phyloP scores from a whole-genome alignment of 2,113 vertebrate genomes.

The Lynx canadensis region DNA sequence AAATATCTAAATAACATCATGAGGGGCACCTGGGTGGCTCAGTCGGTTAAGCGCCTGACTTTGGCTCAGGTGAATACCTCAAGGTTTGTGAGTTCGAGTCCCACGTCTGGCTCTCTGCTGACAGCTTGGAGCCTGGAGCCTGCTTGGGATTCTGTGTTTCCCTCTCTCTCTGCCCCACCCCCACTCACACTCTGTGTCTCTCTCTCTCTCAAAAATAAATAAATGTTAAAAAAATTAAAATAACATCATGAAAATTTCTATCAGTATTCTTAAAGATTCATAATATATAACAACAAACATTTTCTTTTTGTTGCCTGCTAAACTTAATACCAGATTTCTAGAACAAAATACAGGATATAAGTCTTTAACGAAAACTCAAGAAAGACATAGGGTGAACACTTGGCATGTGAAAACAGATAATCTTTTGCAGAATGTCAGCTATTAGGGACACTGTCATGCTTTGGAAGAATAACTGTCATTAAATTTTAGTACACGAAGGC shows the following conservation, averaged over 20 bases:
- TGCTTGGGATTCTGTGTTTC: no score
- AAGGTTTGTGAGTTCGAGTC: no score
- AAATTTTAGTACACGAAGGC: slow-evolving; percentile 5
- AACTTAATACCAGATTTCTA: slow-evolving; percentile 17
- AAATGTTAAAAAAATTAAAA: not conserved
- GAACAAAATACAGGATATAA: not conserved
- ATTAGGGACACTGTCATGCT: not conserved
- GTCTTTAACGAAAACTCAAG: not conserved
- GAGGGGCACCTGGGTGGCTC: not conserved
- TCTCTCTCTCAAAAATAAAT: no score
- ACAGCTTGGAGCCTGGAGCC: no score
- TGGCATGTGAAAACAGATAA: not conserved
- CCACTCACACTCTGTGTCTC: no score
- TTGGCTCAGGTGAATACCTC: no score
- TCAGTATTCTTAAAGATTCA: not conserved
- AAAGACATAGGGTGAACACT: not conserved
- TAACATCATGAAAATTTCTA: not conserved
- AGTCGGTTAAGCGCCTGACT: no score
- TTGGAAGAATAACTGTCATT: slow-evolving; percentile 1
- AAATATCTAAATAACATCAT: not conserved
- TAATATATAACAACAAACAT: not conserved
- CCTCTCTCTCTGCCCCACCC: no score
- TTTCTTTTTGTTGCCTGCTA: not conserved
- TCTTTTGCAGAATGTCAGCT: slow-evolving; percentile 26
- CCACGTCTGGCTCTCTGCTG: no score